Conservation (phyloP, 2,113 vertebrate species). For the Urocolius indicus region DNA sequence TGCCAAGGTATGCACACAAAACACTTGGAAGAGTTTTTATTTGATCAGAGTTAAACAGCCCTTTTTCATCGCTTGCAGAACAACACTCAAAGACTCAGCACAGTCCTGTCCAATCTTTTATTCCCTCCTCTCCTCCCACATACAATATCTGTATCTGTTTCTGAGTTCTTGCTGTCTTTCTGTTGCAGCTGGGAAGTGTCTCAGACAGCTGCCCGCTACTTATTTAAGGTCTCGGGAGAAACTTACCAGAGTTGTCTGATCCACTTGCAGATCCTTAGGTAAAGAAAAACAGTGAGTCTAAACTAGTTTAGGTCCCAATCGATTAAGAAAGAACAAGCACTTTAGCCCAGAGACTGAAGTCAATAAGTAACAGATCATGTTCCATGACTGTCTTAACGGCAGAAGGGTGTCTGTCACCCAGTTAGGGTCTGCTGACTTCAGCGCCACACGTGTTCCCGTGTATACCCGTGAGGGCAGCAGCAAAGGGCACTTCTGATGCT, state of each 20-base stretch:
- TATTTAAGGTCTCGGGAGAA: not conserved
- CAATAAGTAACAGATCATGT: not conserved
- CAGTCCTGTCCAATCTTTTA: not conserved
- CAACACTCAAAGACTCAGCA: not conserved
- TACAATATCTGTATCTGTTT: not conserved
- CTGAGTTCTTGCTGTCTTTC: not conserved
- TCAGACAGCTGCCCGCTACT: not conserved
- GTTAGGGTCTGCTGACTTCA: not conserved
- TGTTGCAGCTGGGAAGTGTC: not conserved
- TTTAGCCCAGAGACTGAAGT: not conserved
- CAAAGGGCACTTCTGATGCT: not conserved
- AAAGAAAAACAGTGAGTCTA: not conserved
- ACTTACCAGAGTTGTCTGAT: not conserved
- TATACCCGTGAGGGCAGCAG: not conserved
- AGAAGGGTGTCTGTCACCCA: not conserved
- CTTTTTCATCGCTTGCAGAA: not conserved
- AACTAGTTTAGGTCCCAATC: not conserved
- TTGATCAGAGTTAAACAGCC: not conserved
- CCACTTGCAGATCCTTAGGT: not conserved
- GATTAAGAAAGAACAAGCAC: not conserved
- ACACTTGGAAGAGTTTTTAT: not conserved
- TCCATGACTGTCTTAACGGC: not conserved
- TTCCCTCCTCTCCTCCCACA: not conserved
- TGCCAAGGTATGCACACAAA: not conserved
- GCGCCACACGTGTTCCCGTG: accelerated